phyloP scores from a whole-genome alignment of 1,140 invertebrate genomes.

The Macrotrachela quadricornifera region DNA sequence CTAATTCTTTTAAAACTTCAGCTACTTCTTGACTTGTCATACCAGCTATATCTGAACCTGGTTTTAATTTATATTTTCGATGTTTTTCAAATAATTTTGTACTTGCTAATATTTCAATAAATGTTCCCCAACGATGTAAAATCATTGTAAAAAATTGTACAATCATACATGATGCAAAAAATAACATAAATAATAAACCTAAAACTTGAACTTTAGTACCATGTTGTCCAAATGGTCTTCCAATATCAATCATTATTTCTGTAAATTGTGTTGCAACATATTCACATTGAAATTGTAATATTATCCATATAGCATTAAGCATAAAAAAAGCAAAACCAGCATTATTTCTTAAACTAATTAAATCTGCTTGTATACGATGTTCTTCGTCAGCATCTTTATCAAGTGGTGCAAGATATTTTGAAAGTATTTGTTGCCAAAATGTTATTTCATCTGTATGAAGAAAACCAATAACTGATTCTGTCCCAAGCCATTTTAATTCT shows the following conservation, averaged over 20 bases:
- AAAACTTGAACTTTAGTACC: constrained; percentile 26
- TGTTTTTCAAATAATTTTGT: constrained; percentile 10
- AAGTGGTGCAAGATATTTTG: constrained; percentile 76
- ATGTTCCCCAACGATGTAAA: constrained; percentile 28
- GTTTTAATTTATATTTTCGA: constrained; percentile 3
- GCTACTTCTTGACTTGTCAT: constrained; percentile 1
- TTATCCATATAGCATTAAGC: constrained; percentile 87
- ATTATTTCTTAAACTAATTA: constrained; percentile 73
- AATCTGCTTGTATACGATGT: constrained; percentile 50
- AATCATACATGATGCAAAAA: constrained; percentile 31
- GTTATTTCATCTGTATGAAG: constrained; percentile 57
- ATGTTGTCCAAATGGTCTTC: constrained; percentile 11
- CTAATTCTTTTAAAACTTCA: constrained; percentile 7
- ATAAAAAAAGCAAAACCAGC: constrained; percentile 90
- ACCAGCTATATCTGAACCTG: no score
- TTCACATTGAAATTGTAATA: constrained; percentile 86
- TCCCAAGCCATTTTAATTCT: constrained; percentile 51
- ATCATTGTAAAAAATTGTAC: constrained; percentile 34
- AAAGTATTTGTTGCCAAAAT: constrained; percentile 81
- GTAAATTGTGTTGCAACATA: constrained; percentile 65
- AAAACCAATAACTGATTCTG: neutral
- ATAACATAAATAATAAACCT: constrained; percentile 30
- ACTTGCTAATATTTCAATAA: constrained; percentile 20
- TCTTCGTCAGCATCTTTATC: constrained; percentile 73
- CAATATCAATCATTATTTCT: constrained; percentile 55